phyloP scores from a whole-genome alignment of 1,140 invertebrate species.

The Anoplolepis gracilipes region DNA sequence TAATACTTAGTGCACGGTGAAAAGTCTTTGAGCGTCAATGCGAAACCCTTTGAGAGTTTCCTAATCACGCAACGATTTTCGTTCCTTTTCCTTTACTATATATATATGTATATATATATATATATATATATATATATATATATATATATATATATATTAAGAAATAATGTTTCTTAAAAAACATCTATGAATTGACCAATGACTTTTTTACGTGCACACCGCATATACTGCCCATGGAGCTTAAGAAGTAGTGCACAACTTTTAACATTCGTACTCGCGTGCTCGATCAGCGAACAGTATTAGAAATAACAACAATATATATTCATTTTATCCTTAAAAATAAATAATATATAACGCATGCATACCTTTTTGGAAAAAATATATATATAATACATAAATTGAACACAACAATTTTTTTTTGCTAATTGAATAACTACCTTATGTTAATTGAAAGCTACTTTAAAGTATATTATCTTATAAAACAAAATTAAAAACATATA shows the following conservation, averaged over 20 bases:
- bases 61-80: constrained; percentile 64
- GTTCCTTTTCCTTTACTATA: constrained; percentile 42
- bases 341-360: constrained; percentile 73
- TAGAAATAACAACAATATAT: constrained; percentile 70
- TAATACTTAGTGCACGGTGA: constrained; percentile 66
- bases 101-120: neutral
- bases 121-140: constrained; percentile 47
- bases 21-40: constrained; percentile 69
- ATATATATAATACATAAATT: constrained; percentile 52
- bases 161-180: constrained; percentile 69
- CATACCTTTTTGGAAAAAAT: constrained; percentile 65
- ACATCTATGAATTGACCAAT: constrained; percentile 70
- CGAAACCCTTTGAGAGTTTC: constrained; percentile 49
- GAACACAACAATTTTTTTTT: constrained; percentile 47
- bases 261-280: constrained; percentile 47
- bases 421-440: constrained; percentile 20
- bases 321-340: constrained; percentile 57
- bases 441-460: constrained; percentile 37
- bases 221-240: constrained; percentile 74
- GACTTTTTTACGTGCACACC: constrained; percentile 60
- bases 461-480: constrained; percentile 31
- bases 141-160: constrained; percentile 56
- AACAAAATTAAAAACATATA: constrained; percentile 53
- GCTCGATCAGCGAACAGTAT: constrained; percentile 58
- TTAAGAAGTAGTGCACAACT: constrained; percentile 64